phyloP scores from a whole-genome alignment of 2,888 invertebrate genomes.

The Alsophila aescularia region DNA sequence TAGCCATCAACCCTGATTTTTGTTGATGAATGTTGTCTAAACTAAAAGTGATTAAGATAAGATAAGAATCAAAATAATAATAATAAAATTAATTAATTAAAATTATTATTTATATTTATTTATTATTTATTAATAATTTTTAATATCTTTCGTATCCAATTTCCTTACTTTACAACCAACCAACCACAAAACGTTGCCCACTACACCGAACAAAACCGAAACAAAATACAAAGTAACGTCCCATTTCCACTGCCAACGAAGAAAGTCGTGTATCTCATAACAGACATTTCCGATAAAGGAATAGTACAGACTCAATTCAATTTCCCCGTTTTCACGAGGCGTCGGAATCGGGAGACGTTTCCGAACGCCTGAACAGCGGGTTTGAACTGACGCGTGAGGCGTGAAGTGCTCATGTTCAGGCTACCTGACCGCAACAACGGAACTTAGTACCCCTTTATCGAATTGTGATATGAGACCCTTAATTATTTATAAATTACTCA shows the following conservation, averaged over 20 bases:
- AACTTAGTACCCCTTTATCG: constrained; percentile 15
- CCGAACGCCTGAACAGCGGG: constrained; percentile 7
- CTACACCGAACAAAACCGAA: constrained; percentile 6
- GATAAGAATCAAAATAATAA: too few relatives aligned
- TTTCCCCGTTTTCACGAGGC: constrained; percentile 55
- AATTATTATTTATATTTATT: too few relatives aligned
- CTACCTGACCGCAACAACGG: constrained; percentile 25
- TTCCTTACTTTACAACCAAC: not conserved
- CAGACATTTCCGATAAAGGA: constrained; percentile 54
- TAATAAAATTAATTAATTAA: too few relatives aligned
- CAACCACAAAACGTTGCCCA: constrained; percentile 2
- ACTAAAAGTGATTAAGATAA: too few relatives aligned
- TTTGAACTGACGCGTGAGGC: not conserved
- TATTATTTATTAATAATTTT: too few relatives aligned
- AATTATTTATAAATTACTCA: too few relatives aligned
- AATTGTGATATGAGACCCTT: not conserved
- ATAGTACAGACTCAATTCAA: constrained; percentile 60
- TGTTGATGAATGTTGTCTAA: too few relatives aligned
- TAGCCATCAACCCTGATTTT: too few relatives aligned
- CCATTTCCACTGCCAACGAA: constrained; percentile 39
- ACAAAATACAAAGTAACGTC: constrained; percentile 17
- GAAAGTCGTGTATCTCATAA: constrained; percentile 47
- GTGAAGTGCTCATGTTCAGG: constrained; percentile 5
- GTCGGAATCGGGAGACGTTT: constrained; percentile 35
- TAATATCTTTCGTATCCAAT: too few relatives aligned